Percentiles rank a stretch among this genome's conserved stretches.
phyloP scores from a whole-genome alignment of 37 sponge, comb jelly and placozoan species.

The Halisarca cf. caerulea region DNA sequence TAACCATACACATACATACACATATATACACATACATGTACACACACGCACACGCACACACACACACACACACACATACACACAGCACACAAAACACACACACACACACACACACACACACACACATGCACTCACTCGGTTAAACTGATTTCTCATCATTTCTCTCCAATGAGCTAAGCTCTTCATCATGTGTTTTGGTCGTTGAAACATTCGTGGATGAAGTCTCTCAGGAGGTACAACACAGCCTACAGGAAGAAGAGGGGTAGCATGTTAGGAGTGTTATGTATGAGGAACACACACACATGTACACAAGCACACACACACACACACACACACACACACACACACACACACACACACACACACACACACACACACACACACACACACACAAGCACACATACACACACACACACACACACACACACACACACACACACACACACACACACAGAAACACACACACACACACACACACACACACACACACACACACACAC shows the following conservation, averaged over 20 bases:
- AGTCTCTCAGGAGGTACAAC: slow-evolving; percentile 3
- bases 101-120: neutral
- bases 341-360: neutral
- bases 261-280: neutral
- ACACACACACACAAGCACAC: slow-evolving; percentile 13
- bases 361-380: slow-evolving; percentile 15
- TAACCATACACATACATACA: neutral
- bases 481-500: neutral
- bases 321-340: neutral
- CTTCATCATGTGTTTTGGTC: neutral
- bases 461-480: slow-evolving; percentile 4
- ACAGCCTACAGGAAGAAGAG: neutral
- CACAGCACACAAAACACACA: no score
- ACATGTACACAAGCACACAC: neutral
- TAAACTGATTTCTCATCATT: neutral
- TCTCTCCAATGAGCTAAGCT: neutral
- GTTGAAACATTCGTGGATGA: neutral
- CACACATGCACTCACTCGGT: neutral
- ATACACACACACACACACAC: neutral
- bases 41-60: neutral
- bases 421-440: slow-evolving; percentile 11
- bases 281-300: neutral
- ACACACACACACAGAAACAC: neutral
- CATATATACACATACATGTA: neutral
- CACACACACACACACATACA: neutral